phyloP scores from a whole-genome alignment of 2,113 vertebrate species.

The Podocnemis expansa region DNA sequence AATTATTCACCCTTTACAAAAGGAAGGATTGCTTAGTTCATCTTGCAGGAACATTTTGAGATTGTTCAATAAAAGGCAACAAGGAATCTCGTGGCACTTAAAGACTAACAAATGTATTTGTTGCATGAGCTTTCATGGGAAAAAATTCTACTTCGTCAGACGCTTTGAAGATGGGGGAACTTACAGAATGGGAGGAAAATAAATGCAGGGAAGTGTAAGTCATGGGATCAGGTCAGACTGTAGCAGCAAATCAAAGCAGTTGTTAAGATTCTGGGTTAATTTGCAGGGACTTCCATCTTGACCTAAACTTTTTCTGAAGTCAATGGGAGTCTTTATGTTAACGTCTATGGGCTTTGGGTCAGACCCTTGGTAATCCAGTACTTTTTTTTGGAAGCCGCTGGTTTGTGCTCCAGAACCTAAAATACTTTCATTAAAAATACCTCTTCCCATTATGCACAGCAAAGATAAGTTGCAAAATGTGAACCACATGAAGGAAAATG shows the following conservation, averaged over 20 bases:
- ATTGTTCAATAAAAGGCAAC: not conserved
- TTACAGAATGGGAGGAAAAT: too few relatives aligned
- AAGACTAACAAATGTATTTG: too few relatives aligned
- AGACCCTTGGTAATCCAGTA: not conserved
- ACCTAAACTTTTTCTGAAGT: not conserved
- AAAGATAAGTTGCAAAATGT: not conserved
- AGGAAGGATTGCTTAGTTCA: not conserved
- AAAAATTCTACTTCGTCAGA: too few relatives aligned
- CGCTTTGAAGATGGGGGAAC: too few relatives aligned
- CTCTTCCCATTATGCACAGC: not conserved
- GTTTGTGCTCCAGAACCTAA: not conserved
- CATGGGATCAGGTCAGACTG: too few relatives aligned
- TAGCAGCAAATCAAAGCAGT: too few relatives aligned
- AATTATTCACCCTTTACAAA: not conserved
- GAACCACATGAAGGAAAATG: not conserved
- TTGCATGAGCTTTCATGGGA: too few relatives aligned
- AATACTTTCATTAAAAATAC: not conserved
- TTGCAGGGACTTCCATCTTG: not conserved
- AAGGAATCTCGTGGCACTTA: too few relatives aligned
- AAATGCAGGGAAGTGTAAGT: too few relatives aligned
- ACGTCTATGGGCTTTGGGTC: not conserved
- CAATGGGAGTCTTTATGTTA: not conserved
- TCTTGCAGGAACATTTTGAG: not conserved
- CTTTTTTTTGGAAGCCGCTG: not conserved
- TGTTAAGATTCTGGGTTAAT: fast-evolving